Conservation (phyloP, 2,888 invertebrate species). For the Melanophora roralis region DNA sequence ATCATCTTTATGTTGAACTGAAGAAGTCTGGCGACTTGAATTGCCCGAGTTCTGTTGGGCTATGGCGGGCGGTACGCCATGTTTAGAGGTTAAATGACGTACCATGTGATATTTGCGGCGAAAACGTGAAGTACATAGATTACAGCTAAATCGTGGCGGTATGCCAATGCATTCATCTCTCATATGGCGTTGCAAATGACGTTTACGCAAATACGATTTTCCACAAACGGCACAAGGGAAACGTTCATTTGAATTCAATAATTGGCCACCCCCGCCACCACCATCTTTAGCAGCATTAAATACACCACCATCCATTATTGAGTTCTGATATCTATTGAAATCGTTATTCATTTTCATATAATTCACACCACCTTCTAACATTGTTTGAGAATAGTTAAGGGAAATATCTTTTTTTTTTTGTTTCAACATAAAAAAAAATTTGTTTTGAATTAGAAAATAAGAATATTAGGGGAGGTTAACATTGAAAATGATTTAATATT, state of each 20-base stretch:
- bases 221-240: constrained; percentile 80
- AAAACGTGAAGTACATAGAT: constrained; percentile 78
- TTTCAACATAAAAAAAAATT: background rate
- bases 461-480: background rate
- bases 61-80: constrained; percentile 72
- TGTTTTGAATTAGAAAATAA: background rate
- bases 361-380: constrained; percentile 32
- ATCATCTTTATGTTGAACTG: constrained; percentile 54
- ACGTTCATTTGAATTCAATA: constrained; percentile 70
- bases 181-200: constrained; percentile 80
- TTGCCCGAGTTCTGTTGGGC: constrained; percentile 71
- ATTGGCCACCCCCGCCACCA: constrained; percentile 33
- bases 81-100: constrained; percentile 77
- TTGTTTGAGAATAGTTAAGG: constrained; percentile 30
- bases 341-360: constrained; percentile 7
- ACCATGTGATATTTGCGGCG: constrained; percentile 79
- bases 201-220: constrained; percentile 81
- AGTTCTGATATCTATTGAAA: no score
- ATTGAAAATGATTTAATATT: background rate
- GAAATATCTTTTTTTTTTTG: constrained; percentile 13
- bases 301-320: background rate
- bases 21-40: constrained; percentile 60
- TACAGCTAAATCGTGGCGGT: constrained; percentile 79
- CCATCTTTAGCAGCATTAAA: background rate
- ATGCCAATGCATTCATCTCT: constrained; percentile 79